Base-by-base conservation (phyloP, 1,140 invertebrate species). In the Lamellibrachia luymesi region DNA sequence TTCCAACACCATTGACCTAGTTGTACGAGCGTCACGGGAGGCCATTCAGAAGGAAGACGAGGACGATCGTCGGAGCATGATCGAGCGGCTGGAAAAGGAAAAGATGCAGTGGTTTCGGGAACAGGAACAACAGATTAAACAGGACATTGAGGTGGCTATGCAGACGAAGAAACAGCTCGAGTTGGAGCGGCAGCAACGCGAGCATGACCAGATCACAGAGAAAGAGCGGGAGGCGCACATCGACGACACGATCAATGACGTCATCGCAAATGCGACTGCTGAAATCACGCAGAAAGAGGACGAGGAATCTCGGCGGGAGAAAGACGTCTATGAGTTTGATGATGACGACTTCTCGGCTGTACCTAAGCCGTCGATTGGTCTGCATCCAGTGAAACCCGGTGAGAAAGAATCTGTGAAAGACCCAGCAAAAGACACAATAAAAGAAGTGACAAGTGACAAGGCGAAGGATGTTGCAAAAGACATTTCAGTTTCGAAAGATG, bases 221-320 rank as follows among this genome's bases (percentile, higher is more conserved):
- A 80, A 80, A 22, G 64, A 80, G 13, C 64, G 64, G 64, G 64
- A 80, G 64, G 64, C 64, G 13, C 64, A 80, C 64, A 80, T 80
- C 64, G 64, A 80, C 25, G 64, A 80, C 64, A 91, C 90, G 17
- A 91, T 51, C 90, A 91, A 49, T 22, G 50, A 51, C 10, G 90
- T 91, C 90, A 91, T 91, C 90, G 50, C 90, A 49, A 50, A 91
- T n/a, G 50, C 50, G 17, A 91, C 90, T 4, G 90, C 90, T 10
- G 64, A 80, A 80, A 22, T 80, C 17, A 22, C 4, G 8, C 64
- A 80, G 64, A 80, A 22, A 8, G 64, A 80, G 17, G 64, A 80
- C 64, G 64, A 80, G 13, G 64, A 80, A 17, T 80, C 64, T 80
- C 64, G 64, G 8, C 64, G 64, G 25, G 8, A 80, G 64, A 80